Evolutionary conservation across 2,113 vertebrate genomes (phyloP), one percentile per base, ranked within the genome.

Genomic region (Pangasianodon hypophthalmus): DNA sequence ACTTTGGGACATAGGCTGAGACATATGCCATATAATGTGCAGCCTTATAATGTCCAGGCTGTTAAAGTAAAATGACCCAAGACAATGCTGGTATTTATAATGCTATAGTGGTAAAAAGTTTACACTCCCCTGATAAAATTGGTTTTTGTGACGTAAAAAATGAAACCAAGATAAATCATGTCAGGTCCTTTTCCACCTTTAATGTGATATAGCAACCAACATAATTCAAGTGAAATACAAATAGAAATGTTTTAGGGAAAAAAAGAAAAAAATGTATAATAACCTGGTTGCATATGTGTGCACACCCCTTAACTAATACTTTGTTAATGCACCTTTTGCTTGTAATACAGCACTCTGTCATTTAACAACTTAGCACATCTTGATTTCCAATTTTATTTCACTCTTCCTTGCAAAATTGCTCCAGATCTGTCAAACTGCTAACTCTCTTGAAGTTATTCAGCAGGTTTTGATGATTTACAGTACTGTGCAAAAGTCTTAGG

Each of bases 1-100:
- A 91, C 56, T 87, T 86, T 90, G 6, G 44, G 85, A 87, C 48
- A 84, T 60, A 89, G 48, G 75, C 71, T 77, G 77, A 88, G 82
- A 86, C 64, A 88, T 91, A 84, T 73, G 88, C 75, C 50, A 69
- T 54, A 69, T 87, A 82, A 85, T 86, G 80, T 69, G 77, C 48
- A 29, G 71, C 60, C 79, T n/a, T n/a, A n/a, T n/a, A n/a, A n/a
- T n/a, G n/a, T n/a, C n/a, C n/a, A n/a, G 69, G 69, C 8, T 67
- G 24, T 69, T 48, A 67, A n/a, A 19, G 10, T 67, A 69, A 86
- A 86, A 52, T 29, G 29, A 48, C 56, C 44, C 46, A 11, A 62
- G 56, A 26, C 8, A 11, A 3, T 46, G 41, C 46, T 71, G 24
- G 29, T 48, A n/a, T 85, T 50, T 41, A 37, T 18, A 56, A 58